Percentiles rank a stretch among this genome's conserved stretches.
These are phyloP conservation scores for Spheniscus humboldti DNA, from an alignment of 2,797 vertebrate genomes.

Conservation along the genomic window DNA sequence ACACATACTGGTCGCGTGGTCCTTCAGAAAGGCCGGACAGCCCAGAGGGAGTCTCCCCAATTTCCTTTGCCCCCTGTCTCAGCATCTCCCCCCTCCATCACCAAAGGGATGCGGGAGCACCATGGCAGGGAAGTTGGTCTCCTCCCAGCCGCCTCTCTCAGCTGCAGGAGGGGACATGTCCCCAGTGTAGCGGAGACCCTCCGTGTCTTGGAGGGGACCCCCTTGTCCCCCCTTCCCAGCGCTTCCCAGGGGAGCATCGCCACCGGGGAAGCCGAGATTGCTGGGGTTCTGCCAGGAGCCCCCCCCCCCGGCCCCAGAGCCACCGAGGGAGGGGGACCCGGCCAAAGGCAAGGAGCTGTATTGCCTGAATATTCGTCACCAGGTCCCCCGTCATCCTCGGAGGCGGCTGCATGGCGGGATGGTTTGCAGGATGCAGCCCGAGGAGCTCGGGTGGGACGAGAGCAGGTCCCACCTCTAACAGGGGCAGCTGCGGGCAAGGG, in stretches of 20 bases:
- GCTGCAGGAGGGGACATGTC: background rate
- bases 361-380: background rate
- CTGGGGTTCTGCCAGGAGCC: background rate
- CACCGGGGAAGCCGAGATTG: accelerated
- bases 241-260: background rate
- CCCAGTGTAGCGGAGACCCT: background rate
- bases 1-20: accelerated
- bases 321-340: background rate
- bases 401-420: background rate
- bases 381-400: background rate
- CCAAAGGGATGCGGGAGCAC: accelerated
- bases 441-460: background rate
- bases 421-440: background rate
- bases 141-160: background rate
- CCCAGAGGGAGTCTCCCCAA: background rate
- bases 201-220: accelerated
- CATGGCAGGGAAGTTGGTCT: accelerated
- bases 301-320: background rate
- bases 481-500: background rate
- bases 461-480: accelerated
- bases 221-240: background rate
- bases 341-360: background rate
- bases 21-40: background rate
- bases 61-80: background rate
- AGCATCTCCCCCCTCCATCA: too few species aligned